Evolutionary conservation across 1,140 invertebrate genomes (phyloP).

Genomic region (Drosophila mauritiana): DNA sequence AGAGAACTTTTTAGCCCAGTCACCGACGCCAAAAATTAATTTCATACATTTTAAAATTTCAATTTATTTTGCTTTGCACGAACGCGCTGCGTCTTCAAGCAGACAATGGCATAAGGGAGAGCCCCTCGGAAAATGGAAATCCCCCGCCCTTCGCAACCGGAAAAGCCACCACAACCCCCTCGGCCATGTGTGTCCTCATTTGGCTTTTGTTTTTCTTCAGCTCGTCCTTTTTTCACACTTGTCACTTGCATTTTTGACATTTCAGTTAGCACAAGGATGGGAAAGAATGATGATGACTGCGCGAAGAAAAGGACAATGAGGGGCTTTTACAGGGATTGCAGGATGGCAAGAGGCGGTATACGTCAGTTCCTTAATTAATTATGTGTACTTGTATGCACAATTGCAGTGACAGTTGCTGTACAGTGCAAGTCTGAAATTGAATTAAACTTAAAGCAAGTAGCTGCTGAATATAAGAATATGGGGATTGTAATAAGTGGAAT

Average conservation of each 20-base stretch:
- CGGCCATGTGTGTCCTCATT: constrained; percentile 43
- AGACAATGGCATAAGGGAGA: constrained; percentile 42
- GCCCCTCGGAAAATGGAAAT: constrained; percentile 4
- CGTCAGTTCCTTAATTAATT: constrained; percentile 78
- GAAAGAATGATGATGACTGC: constrained; percentile 32
- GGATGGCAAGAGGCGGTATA: constrained; percentile 34
- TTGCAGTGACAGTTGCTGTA: constrained; percentile 65
- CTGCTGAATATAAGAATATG: background rate
- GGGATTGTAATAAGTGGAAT: background rate
- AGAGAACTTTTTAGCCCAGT: constrained; percentile 45
- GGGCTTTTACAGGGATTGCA: background rate
- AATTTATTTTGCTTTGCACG: constrained; percentile 77
- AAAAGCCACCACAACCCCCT: constrained; percentile 16
- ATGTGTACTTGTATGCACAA: constrained; percentile 69
- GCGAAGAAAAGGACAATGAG: constrained; percentile 27
- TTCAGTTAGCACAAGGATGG: constrained; percentile 67
- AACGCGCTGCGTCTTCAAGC: constrained; percentile 73
- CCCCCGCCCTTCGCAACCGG: constrained; percentile 7
- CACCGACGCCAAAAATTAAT: constrained; percentile 73
- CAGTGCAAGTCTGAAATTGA: constrained; percentile 28
- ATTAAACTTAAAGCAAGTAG: constrained; percentile 29
- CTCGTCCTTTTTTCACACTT: constrained; percentile 80
- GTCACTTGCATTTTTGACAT: constrained; percentile 82
- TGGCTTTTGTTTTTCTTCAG: constrained; percentile 75
- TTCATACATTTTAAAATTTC: constrained; percentile 83